A percentile compares a stretch with the other conserved stretches of the same genome.
Conservation (phyloP, 92 coral and sea anemone species). For the Palythoa heliodiscus region DNA sequence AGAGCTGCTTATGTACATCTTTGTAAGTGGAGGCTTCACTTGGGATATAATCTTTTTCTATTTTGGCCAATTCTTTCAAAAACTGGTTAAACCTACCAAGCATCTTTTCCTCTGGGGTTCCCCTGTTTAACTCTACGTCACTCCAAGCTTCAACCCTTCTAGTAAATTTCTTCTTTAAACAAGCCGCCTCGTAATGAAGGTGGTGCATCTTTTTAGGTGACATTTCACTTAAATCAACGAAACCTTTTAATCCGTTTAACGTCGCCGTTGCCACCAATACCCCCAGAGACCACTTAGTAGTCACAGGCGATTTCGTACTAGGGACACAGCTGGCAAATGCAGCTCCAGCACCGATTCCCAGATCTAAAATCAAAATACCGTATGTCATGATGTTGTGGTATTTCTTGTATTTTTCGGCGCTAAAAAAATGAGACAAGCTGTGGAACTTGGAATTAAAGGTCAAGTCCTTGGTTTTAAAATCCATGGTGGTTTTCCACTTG, state of each 20-base stretch:
- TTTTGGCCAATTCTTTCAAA: neutral
- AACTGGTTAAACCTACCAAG: neutral
- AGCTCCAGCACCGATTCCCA: neutral
- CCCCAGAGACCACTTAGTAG: neutral
- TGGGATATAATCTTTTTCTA: neutral
- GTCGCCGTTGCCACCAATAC: neutral
- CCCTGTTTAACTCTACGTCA: neutral
- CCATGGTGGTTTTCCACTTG: neutral
- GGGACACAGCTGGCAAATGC: neutral
- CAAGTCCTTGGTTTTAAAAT: neutral
- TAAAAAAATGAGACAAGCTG: neutral
- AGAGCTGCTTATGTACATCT: neutral
- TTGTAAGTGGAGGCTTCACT: neutral
- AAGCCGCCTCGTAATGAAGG: slow-evolving; percentile 4
- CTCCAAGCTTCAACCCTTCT: neutral
- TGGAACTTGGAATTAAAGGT: neutral
- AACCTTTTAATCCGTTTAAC: neutral
- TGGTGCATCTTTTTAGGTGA: neutral
- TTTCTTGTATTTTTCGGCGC: neutral
- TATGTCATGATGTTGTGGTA: neutral
- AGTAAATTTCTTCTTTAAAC: neutral
- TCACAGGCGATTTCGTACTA: too few species aligned
- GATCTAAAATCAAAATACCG: neutral
- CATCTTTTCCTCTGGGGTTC: neutral
- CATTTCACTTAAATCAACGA: neutral